Evolutionary conservation across 2,113 vertebrate genomes (phyloP), one percentile per base, ranked within the genome.

Genomic region (Chaenocephalus aceratus): DNA sequence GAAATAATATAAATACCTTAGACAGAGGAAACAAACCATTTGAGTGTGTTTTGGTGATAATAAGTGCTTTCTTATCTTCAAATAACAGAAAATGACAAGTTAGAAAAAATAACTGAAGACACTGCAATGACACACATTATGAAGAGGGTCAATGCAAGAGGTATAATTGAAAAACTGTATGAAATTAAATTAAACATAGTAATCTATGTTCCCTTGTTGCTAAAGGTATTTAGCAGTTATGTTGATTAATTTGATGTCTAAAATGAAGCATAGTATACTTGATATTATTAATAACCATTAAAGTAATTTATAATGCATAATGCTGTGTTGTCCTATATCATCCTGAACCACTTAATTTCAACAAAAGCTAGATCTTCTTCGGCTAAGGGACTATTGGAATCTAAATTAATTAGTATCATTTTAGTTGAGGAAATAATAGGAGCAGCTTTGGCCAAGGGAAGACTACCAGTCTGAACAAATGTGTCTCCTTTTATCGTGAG

Each of bases 401-500:
- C 54, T 74, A 52, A 81, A 84, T 80, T 67, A 84, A 83, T 86
- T 72, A 71, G 57, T 36, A 48, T 36, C 46, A 69, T 72, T 85
- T 89, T 59, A 79, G 57, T 75, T 70, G 13, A 67, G 52, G 44
- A 77, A 80, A 89, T 75, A 68, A 82, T 71, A 67, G 75, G n/a
- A 70, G 23, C 51, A 53, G 49, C 75, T 66, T 65, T 81, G 70
- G 71, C 69, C 72, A 74, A 64, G 58, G 68, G 61, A 71, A 77
- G 46, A 81, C 41, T 71, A 6, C 7, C 72, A 72, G 65, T 75
- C 62, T 34, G 41, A 83, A 90, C 65, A 87, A 86, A 91, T 90
- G 46, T 82, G 73, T 72, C 70, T 26, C 36, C 62, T 89, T 84
- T 90, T 77, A 87, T 82, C 70, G 12, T 60, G 14, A 67, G 51